Percentiles rank a stretch among this genome's conserved stretches.
phyloP scores from a whole-genome alignment of 2,113 vertebrate genomes.

The Pavo muticus region DNA sequence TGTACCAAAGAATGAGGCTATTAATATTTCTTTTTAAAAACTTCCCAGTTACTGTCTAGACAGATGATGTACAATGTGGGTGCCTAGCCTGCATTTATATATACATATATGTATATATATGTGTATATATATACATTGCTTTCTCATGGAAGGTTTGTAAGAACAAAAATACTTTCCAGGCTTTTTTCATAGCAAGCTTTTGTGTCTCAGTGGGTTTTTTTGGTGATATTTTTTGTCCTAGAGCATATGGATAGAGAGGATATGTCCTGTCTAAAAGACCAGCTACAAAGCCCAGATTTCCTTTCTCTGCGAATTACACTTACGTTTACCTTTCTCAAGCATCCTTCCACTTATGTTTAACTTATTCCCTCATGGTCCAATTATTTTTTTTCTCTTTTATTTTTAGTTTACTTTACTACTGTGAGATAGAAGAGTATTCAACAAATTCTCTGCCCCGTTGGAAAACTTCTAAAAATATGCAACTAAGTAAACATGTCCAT shows the following conservation, averaged over 20 bases:
- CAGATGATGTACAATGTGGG: background rate
- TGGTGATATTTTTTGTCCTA: background rate
- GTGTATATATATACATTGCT: background rate
- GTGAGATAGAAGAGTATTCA: background rate
- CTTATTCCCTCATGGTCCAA: background rate
- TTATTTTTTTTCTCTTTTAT: background rate
- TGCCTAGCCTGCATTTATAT: background rate
- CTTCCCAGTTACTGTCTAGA: background rate
- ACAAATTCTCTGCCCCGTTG: background rate
- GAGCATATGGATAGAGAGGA: background rate
- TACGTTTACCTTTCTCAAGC: background rate
- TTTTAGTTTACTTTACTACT: background rate
- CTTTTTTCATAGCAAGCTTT: background rate
- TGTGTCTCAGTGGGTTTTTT: background rate
- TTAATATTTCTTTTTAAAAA: constrained; percentile 37
- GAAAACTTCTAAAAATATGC: background rate
- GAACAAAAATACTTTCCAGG: background rate
- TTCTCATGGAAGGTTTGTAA: background rate
- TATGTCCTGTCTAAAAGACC: background rate
- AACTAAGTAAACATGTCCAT: background rate
- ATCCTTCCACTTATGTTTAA: background rate
- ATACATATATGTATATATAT: background rate
- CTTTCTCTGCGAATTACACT: background rate
- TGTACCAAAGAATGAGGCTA: background rate
- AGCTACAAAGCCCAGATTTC: background rate